Evolutionary conservation across 2,797 vertebrate genomes (phyloP).

Genomic region (Epinephelus coioides): DNA sequence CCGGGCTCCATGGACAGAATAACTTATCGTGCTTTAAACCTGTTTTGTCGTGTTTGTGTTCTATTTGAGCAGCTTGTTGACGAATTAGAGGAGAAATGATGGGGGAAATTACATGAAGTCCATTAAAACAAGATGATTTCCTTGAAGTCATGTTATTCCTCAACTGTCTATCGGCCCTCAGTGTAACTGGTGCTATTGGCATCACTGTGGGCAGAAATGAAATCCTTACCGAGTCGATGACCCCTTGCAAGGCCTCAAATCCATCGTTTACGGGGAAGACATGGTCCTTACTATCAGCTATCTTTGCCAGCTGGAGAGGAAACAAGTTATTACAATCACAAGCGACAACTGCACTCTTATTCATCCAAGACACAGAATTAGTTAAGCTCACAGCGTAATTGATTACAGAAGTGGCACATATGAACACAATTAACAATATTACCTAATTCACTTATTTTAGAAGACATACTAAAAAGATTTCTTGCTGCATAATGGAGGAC

Average conservation of each 20-base stretch:
- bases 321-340: conserved; percentile 25
- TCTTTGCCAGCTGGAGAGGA: conserved; percentile 91
- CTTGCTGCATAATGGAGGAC: not conserved
- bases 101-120: conserved; percentile 10
- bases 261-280: conserved; percentile 98
- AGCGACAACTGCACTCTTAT: not conserved
- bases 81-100: conserved; percentile 16
- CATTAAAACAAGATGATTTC: conserved; percentile 21
- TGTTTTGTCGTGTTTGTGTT: conserved; percentile 28
- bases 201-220: not conserved
- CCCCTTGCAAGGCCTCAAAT: conserved; percentile 95
- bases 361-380: not conserved
- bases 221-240: conserved; percentile 95
- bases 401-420: conserved; percentile 3
- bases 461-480: conserved; percentile 6
- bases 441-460: not conserved
- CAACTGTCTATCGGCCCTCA: not conserved
- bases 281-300: conserved; percentile 97
- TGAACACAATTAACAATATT: conserved; percentile 14
- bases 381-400: not conserved
- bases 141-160: not conserved
- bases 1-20: conserved; percentile 27
- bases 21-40: conserved; percentile 25
- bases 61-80: conserved; percentile 36
- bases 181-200: not conserved